These are phyloP conservation scores for Xiphophorus birchmanni DNA, from an alignment of 2,797 vertebrate genomes.

Conservation along the genomic window DNA sequence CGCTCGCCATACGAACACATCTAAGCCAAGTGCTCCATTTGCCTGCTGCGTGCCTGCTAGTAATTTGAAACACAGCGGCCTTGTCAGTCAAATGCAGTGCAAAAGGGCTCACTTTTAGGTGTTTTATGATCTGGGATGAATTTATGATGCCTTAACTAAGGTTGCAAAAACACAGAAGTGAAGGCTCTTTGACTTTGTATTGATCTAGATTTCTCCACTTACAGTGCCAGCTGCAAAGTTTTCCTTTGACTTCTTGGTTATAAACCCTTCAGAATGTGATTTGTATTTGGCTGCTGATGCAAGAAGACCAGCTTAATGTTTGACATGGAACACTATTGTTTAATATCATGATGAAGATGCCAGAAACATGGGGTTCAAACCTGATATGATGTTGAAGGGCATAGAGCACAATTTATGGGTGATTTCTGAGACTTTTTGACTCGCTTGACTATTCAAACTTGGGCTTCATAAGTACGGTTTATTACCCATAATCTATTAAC, in stretches of 20 bases:
- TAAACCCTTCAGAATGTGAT: conserved; percentile 52
- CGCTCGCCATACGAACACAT: conserved; percentile 52
- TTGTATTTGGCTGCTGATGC: conserved; percentile 59
- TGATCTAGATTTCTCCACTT: conserved; percentile 53
- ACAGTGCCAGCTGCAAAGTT: conserved; percentile 47
- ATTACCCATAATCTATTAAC: background rate
- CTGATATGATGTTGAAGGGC: conserved; percentile 62
- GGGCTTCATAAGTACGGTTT: background rate
- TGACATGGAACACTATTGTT: conserved; percentile 66
- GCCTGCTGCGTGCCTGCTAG: conserved; percentile 59
- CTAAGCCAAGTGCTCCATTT: conserved; percentile 38
- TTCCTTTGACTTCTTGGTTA: conserved; percentile 59
- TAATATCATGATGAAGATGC: conserved; percentile 58
- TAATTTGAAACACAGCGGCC: conserved; percentile 60
- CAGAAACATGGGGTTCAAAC: conserved; percentile 69
- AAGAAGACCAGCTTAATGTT: conserved; percentile 54
- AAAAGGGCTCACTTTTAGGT: conserved; percentile 46
- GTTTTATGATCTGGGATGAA: conserved; percentile 67
- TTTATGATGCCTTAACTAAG: conserved; percentile 63
- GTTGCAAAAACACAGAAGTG: conserved; percentile 52
- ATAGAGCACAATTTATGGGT: conserved; percentile 50
- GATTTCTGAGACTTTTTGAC: conserved; percentile 52
- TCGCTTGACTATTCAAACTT: conserved; percentile 8
- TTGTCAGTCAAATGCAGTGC: conserved; percentile 65
- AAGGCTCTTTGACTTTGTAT: conserved; percentile 56